phyloP scores from a whole-genome alignment of 2,888 invertebrate genomes.

The Lymantria dispar region DNA sequence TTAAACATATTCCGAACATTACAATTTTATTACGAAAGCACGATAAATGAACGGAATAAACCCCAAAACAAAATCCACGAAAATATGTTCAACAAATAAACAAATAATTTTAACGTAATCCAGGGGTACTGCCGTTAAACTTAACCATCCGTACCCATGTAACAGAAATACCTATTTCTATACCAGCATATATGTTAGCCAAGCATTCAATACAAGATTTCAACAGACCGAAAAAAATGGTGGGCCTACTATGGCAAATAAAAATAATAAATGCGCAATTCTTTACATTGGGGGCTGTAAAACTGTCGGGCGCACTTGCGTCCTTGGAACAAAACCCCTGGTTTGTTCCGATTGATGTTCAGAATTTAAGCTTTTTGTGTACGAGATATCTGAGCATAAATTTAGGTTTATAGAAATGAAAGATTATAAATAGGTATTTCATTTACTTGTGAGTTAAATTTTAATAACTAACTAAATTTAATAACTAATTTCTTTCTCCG shows the following conservation, averaged over 20 bases:
- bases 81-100: slow-evolving; percentile 7
- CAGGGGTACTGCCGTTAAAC: slow-evolving; percentile 2
- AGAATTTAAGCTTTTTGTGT: not conserved
- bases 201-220: slow-evolving; percentile 56
- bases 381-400: not conserved
- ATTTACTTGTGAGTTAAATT: no score
- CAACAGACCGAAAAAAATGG: slow-evolving; percentile 53
- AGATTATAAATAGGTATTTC: not conserved
- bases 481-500: no score
- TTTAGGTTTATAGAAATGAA: not conserved
- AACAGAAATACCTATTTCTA: not conserved
- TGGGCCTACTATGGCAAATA: slow-evolving; percentile 62
- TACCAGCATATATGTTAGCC: slow-evolving; percentile 7
- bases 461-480: no score
- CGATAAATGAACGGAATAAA: not conserved
- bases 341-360: slow-evolving; percentile 1
- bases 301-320: slow-evolving; percentile 70
- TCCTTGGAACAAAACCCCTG: slow-evolving; percentile 51
- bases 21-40: no score
- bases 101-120: slow-evolving; percentile 7
- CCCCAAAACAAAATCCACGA: not conserved
- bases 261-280: slow-evolving; percentile 80
- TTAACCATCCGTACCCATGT: slow-evolving; percentile 7
- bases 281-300: slow-evolving; percentile 73
- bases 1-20: no score